phyloP scores from a whole-genome alignment of 2,888 invertebrate genomes.

The Apotomis turbidana region DNA sequence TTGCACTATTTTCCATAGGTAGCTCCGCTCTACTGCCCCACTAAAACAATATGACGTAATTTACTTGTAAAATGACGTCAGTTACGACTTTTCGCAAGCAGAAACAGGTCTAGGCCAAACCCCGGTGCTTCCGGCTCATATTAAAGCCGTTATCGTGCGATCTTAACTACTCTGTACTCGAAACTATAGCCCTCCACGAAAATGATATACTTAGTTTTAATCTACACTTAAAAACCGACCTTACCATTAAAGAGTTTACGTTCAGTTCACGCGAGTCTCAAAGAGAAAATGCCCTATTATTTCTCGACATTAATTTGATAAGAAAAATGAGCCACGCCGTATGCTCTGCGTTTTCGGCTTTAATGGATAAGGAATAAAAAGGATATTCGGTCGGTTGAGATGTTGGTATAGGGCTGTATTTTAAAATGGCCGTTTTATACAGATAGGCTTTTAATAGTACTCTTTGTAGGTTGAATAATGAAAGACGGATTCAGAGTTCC shows the following conservation, averaged over 20 bases:
- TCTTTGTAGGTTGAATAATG: slow-evolving; percentile 46
- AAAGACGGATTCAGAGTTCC: slow-evolving; percentile 36
- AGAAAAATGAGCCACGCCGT: slow-evolving; percentile 61
- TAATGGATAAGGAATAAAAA: slow-evolving; percentile 13
- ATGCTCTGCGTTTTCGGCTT: slow-evolving; percentile 28
- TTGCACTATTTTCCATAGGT: slow-evolving; percentile 70
- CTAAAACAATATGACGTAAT: neutral
- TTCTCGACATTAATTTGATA: slow-evolving; percentile 81
- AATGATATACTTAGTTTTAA: slow-evolving; percentile 73
- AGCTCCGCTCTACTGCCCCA: slow-evolving; percentile 50
- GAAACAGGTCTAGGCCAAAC: slow-evolving; percentile 51
- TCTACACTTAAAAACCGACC: slow-evolving; percentile 56
- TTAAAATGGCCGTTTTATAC: slow-evolving; percentile 57
- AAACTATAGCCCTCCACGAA: slow-evolving; percentile 76
- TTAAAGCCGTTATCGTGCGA: slow-evolving; percentile 79
- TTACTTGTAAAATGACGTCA: neutral
- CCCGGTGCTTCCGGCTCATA: slow-evolving; percentile 78
- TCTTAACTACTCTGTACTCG: slow-evolving; percentile 80
- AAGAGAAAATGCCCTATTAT: slow-evolving; percentile 61
- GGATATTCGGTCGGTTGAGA: slow-evolving; percentile 32
- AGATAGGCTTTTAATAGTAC: slow-evolving; percentile 54
- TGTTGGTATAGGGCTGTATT: slow-evolving; percentile 49
- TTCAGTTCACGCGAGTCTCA: slow-evolving; percentile 45
- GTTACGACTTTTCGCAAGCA: neutral
- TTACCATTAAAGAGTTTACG: slow-evolving; percentile 52